phyloP scores from a whole-genome alignment of 2,888 invertebrate genomes.

The Dysmachus trigonus region DNA sequence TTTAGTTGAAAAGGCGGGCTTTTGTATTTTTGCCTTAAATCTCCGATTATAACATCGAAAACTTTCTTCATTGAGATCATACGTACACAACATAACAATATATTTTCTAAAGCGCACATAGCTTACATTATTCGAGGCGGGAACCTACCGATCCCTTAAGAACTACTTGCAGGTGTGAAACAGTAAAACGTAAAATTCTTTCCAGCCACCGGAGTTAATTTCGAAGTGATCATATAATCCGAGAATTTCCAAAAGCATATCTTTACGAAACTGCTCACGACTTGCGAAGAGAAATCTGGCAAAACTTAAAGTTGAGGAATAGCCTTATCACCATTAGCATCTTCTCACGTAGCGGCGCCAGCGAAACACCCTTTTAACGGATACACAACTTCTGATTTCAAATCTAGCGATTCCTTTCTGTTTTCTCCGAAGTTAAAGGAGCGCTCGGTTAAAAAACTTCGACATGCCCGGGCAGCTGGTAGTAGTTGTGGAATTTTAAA shows the following conservation, averaged over 20 bases:
- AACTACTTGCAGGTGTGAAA: background rate
- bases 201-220: background rate
- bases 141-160: background rate
- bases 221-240: background rate
- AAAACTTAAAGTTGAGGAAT: conserved; percentile 2
- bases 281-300: background rate
- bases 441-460: background rate
- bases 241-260: background rate
- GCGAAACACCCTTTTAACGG: background rate
- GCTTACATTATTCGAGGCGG: background rate
- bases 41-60: too few relatives aligned
- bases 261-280: background rate
- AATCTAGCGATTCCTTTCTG: background rate
- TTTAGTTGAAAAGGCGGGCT: too few relatives aligned
- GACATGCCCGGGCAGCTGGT: background rate
- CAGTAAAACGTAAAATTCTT: background rate
- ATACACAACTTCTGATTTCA: conserved; percentile 23
- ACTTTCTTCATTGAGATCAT: background rate
- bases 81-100: background rate
- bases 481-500: background rate
- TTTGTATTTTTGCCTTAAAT: too few relatives aligned
- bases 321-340: background rate
- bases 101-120: background rate
- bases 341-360: background rate
- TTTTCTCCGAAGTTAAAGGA: background rate